Base-by-base conservation (phyloP, 2,797 vertebrate genomes). In the Tamandua tetradactyla region DNA sequence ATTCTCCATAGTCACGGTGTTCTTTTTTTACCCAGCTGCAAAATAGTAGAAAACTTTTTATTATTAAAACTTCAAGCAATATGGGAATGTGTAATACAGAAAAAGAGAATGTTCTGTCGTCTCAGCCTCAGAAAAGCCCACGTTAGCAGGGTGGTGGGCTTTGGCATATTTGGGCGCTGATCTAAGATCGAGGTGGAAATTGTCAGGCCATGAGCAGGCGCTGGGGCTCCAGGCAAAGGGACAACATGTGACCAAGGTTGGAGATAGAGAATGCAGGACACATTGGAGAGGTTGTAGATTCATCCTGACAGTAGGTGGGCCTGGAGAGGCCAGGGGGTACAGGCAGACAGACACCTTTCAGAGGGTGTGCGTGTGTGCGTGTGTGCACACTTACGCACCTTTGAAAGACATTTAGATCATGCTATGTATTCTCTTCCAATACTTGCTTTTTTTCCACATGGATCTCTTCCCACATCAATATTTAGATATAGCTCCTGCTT, bases 41-140 rank as follows among this genome's bases (percentile, higher is more conserved):
- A 91, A 82, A 81, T 71, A 78, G 55, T 82, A 8, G 25, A 49
- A 87, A 69, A 47, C 80, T 27, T 68, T 74, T 40, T 14, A 81
- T 81, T 37, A 44, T 27, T 69, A 81, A 37, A 75, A 75, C 84
- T 37, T 44, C 52, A 86, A 69, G 69, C 61, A 64, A 32, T 44
- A 8, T 40, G 25, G 9, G 32, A 44, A 86, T 81, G 47, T 49
- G 27, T 69, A 42, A 81, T n/a, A 61, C 75, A 86, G 35, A 86
- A 62, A 86, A 35, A 14, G 37, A 37, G 61, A 62, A 52, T 32
- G 27, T 12, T 3, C 7, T 62, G 81, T 30, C 23, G 27, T 25
- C 74, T 25, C 11, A 2, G 1, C 61, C 68, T 76, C 32, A 40
- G 62, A 57, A 75, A 90, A n/a, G 91, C 4, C 15, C 32, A 10